phyloP scores from a whole-genome alignment of 2,113 vertebrate species.

The Macroglossus sobrinus region DNA sequence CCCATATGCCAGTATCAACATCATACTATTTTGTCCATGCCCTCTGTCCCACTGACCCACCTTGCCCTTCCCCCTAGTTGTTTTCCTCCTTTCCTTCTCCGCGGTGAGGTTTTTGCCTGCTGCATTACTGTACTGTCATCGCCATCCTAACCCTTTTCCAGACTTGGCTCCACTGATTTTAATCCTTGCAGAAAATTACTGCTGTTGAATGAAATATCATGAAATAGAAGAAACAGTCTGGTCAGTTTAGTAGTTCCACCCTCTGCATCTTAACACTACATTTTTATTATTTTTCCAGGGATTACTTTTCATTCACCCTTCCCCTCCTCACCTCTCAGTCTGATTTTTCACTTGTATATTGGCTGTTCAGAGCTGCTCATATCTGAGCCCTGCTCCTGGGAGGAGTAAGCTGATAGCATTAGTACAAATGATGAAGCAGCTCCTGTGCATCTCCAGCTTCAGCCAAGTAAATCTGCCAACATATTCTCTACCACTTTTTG shows the following conservation, averaged over 20 bases:
- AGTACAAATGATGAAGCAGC: background rate
- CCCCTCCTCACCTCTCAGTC: background rate
- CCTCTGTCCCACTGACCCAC: background rate
- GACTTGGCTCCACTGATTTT: background rate
- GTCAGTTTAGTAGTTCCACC: background rate
- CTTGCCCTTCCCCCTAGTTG: background rate
- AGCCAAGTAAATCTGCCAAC: background rate
- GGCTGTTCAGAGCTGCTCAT: background rate
- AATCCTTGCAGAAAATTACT: background rate
- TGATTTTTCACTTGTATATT: background rate
- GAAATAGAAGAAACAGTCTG: background rate
- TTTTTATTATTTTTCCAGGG: background rate
- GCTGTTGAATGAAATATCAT: background rate
- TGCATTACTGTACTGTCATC: background rate
- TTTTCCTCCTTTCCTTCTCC: background rate
- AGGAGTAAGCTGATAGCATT: fast-evolving
- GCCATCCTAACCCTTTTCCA: background rate
- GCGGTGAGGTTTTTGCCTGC: background rate
- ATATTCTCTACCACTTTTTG: background rate
- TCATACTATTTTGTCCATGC: background rate
- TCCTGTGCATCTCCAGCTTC: background rate
- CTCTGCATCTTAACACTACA: background rate
- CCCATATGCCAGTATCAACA: background rate
- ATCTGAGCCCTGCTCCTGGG: background rate
- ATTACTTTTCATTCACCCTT: background rate